Evolutionary conservation across 2,888 invertebrate species (phyloP).

Genomic region (Drosophila robusta): DNA sequence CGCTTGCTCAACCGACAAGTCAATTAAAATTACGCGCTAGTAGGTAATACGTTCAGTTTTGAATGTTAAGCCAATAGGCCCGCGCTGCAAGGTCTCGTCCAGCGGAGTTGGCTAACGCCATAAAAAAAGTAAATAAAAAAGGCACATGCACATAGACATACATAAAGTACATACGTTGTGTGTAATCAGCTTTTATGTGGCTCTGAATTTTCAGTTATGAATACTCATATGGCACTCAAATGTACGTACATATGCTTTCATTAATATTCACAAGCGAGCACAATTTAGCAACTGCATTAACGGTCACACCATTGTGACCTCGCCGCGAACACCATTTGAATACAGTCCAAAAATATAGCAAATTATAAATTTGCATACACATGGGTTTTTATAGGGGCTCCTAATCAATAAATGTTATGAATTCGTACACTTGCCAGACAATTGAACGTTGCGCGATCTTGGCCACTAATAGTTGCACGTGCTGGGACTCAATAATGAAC

Average conservation of each 20-base stretch:
- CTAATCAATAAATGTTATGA: conserved; percentile 38
- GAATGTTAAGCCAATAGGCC: conserved; percentile 60
- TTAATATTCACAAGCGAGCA: conserved; percentile 61
- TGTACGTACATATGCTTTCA: conserved; percentile 32
- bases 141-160: conserved; percentile 2
- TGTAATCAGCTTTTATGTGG: conserved; percentile 7
- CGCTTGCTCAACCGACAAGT: conserved; percentile 41
- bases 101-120: conserved; percentile 68
- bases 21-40: conserved; percentile 52
- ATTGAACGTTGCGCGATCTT: conserved; percentile 24
- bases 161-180: conserved; percentile 2
- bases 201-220: neutral
- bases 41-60: conserved; percentile 33
- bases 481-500: conserved; percentile 36
- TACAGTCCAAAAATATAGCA: conserved; percentile 29
- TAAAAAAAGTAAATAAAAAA: conserved; percentile 58
- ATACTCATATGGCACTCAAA: conserved; percentile 4
- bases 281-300: conserved; percentile 64
- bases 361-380: conserved; percentile 14
- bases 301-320: conserved; percentile 55
- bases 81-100: conserved; percentile 66
- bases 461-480: conserved; percentile 34
- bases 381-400: conserved; percentile 26
- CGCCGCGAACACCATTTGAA: conserved; percentile 37
- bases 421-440: conserved; percentile 32